Evolutionary conservation across 2,888 invertebrate species (phyloP).

Genomic region (Crioceris asparagi): DNA sequence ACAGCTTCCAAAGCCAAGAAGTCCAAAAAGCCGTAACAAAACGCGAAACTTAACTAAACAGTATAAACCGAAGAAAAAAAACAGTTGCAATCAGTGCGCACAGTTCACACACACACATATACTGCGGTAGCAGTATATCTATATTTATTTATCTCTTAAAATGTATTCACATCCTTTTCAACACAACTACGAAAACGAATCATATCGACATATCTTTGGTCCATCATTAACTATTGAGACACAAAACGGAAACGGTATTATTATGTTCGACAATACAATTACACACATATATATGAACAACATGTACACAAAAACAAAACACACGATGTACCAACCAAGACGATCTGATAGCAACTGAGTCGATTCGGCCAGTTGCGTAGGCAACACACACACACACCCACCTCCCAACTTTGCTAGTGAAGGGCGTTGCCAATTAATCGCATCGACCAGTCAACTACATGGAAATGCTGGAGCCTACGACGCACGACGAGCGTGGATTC

Average conservation of each 20-base stretch:
- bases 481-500: constrained; percentile 22
- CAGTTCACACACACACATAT: too few relatives aligned
- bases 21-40: constrained; percentile 9
- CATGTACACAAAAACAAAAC: constrained; percentile 23
- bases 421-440: constrained; percentile 25
- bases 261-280: constrained; percentile 15
- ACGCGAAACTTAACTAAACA: too few relatives aligned
- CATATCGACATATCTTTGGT: too few relatives aligned
- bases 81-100: too few relatives aligned
- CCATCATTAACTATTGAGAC: too few relatives aligned
- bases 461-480: constrained; percentile 29
- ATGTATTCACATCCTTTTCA: too few relatives aligned
- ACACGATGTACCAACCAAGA: constrained; percentile 31
- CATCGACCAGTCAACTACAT: constrained; percentile 31
- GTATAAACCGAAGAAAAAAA: constrained; percentile 11
- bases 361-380: constrained; percentile 26
- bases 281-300: constrained; percentile 25
- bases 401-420: constrained; percentile 21
- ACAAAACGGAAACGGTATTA: too few relatives aligned
- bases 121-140: too few relatives aligned
- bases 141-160: too few relatives aligned
- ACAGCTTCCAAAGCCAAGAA: too few relatives aligned
- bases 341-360: constrained; percentile 38
- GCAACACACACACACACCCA: constrained; percentile 31
- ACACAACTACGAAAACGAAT: too few relatives aligned